Conservation (phyloP, 2,888 invertebrate species). For the Cremastinae sp. region DNA sequence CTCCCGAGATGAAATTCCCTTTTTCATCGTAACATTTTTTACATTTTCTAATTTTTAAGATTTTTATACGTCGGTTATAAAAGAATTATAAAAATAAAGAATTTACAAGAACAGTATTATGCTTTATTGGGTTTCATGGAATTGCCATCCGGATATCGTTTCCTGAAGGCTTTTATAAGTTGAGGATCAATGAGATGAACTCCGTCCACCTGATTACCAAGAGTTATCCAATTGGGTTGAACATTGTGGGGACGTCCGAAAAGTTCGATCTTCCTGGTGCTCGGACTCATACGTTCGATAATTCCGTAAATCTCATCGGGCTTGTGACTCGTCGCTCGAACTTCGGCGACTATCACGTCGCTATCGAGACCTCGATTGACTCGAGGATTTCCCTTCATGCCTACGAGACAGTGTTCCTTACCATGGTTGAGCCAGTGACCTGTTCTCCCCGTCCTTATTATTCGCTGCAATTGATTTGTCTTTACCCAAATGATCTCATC, state of each 20-base stretch:
- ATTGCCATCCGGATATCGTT: conserved; percentile 95
- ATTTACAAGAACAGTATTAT: conserved; percentile 29
- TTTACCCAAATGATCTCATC: conserved; percentile 99
- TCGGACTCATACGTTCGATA: conserved; percentile 97
- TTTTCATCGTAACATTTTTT: neutral
- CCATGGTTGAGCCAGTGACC: conserved; percentile 99
- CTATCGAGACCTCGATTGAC: conserved; percentile 97
- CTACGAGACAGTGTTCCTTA: conserved; percentile 97
- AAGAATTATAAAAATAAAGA: conserved; percentile 23
- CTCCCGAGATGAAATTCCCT: neutral
- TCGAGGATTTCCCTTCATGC: conserved; percentile 96
- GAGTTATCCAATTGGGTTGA: conserved; percentile 98
- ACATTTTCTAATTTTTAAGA: neutral
- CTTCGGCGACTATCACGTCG: conserved; percentile 99
- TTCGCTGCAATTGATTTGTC: conserved; percentile 97
- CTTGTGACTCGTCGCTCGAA: conserved; percentile 98
- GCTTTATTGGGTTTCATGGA: conserved; percentile 81
- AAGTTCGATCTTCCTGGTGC: conserved; percentile 97
- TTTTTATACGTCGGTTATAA: conserved; percentile 42
- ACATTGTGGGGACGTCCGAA: conserved; percentile 98
- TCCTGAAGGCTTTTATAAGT: conserved; percentile 92
- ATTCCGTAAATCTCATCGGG: conserved; percentile 99
- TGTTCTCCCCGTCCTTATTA: conserved; percentile 97
- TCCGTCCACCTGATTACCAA: conserved; percentile 98
- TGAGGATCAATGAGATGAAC: conserved; percentile 96